Base-by-base conservation (phyloP, 2,797 vertebrate genomes). In the Myotis vivesi region DNA sequence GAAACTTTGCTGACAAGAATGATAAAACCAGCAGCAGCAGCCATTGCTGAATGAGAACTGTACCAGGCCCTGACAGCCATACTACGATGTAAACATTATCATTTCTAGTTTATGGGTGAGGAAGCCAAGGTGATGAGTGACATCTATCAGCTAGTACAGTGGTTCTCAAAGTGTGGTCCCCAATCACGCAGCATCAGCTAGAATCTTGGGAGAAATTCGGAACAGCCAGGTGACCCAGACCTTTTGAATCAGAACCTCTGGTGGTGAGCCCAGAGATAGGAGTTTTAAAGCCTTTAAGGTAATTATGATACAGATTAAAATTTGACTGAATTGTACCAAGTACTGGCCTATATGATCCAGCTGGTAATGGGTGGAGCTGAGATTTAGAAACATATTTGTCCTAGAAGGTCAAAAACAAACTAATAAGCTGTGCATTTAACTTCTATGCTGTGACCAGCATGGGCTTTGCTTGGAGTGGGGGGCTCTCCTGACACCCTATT, bases 241-340 rank as follows among this genome's bases (percentile, higher is more conserved):
- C 5, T 41, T 55, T 0, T 8, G 28, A 84, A 49, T 87, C 20
- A 83, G 83, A 77, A 82, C 79, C 59, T 53, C 38, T 23, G 28
- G 16, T 11, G 33, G 30, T 11, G 1, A 20, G 30, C 4, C 33
- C 12, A 71, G 22, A 57, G 11, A 38, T 28, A 25, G 4, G 49
- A 49, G 28, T 41, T 92, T 75, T 22, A 71, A 88, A 73, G 33
- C 13, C 72, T 30, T 71, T 33, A n/a, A 73, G 82, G 49, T 73
- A 77, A 89, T 84, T 75, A 41, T 22, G 68, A 71, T 53, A 16
- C 7, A 28, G 16, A 28, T 17, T 82, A 68, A 81, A 84, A 84
- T 72, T 28, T 62, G n/a, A 83, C 49, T 75, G 25, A 89, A 89
- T 64, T 51, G 53, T 95, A 44, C 23, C 2, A 73, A 30, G 8